These are phyloP conservation scores for Notechis scutatus DNA, from an alignment of 2,113 vertebrate genomes.

Conservation along the genomic window DNA sequence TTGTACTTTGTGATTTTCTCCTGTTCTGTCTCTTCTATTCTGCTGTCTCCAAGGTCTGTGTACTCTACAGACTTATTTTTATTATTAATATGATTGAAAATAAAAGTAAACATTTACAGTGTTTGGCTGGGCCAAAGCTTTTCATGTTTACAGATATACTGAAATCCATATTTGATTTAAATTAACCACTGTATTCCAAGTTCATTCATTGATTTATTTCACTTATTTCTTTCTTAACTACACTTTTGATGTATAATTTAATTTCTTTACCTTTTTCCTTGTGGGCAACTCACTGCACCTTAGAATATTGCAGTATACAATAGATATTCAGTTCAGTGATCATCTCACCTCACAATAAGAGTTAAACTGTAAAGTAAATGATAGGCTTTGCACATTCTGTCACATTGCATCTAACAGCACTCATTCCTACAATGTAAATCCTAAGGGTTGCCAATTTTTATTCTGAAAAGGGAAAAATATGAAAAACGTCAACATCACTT, in stretches of 20 bases:
- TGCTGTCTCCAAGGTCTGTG: neutral
- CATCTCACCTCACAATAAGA: constrained; percentile 35
- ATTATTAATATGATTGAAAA: neutral
- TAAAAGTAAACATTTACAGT: neutral
- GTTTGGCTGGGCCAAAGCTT: neutral
- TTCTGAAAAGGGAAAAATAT: neutral
- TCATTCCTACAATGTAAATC: constrained; percentile 24
- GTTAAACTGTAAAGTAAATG: neutral
- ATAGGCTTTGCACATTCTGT: constrained; percentile 51
- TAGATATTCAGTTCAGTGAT: constrained; percentile 44
- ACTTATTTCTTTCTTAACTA: constrained; percentile 30
- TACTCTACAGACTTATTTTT: neutral
- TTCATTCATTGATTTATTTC: constrained; percentile 23
- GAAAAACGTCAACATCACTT: neutral
- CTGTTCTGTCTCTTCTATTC: neutral
- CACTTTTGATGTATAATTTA: constrained; percentile 41
- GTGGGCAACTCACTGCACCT: constrained; percentile 24
- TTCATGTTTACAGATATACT: neutral
- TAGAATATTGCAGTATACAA: neutral
- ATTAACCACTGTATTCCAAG: neutral
- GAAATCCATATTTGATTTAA: neutral
- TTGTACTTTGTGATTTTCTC: neutral
- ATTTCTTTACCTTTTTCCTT: constrained; percentile 26
- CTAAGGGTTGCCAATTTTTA: neutral
- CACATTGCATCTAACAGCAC: constrained; percentile 37